These are phyloP conservation scores for Sphaeramia orbicularis DNA, from an alignment of 2,797 vertebrate genomes.

Conservation along the genomic window DNA sequence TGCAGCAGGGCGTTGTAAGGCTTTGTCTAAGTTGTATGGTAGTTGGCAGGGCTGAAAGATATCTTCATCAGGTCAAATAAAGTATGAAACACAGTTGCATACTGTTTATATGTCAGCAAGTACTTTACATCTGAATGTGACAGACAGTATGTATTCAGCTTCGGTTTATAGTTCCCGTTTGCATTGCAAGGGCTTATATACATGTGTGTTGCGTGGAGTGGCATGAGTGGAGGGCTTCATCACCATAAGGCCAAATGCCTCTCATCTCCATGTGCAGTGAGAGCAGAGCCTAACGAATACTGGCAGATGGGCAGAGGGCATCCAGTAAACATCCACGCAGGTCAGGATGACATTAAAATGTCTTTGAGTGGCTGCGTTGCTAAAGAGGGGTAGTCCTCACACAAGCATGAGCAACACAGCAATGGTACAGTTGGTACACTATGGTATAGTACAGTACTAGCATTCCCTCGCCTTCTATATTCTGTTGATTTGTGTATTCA, in stretches of 20 bases:
- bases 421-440: neutral
- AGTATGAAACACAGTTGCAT: neutral
- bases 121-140: neutral
- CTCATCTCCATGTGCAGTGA: conserved; percentile 40
- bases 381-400: conserved; percentile 26
- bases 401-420: conserved; percentile 21
- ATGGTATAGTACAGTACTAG: too few relatives aligned
- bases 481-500: too few relatives aligned
- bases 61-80: conserved; percentile 31
- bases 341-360: conserved; percentile 70
- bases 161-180: conserved; percentile 2
- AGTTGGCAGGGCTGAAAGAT: conserved; percentile 14
- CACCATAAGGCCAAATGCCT: conserved; percentile 30
- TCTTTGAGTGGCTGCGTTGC: conserved; percentile 58
- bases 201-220: neutral
- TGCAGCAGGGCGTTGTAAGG: neutral
- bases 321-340: conserved; percentile 64
- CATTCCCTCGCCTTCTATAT: too few relatives aligned
- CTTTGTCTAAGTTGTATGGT: conserved; percentile 30
- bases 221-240: conserved; percentile 18
- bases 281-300: conserved; percentile 59
- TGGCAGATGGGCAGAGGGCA: conserved; percentile 76
- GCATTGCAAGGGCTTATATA: neutral
- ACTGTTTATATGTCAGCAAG: conserved; percentile 1
- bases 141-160: neutral